Percentiles rank a stretch among this genome's conserved stretches.
These are phyloP conservation scores for Sorex maritimensis DNA, from an alignment of 2,797 vertebrate species.

Conservation along the genomic window DNA sequence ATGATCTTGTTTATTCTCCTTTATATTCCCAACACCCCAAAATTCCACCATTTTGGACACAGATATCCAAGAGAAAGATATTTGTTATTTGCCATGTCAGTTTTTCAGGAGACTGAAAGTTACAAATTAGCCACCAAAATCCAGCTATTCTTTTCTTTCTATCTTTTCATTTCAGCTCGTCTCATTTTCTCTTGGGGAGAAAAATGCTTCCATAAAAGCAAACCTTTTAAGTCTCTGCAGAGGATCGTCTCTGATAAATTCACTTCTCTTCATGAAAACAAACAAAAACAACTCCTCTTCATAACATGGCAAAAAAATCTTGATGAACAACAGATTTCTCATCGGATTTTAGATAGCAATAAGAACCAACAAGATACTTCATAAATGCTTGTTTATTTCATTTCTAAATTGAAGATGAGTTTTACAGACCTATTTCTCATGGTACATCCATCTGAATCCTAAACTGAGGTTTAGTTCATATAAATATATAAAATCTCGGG, in stretches of 20 bases:
- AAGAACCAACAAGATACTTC: constrained; percentile 60
- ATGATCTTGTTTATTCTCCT: neutral
- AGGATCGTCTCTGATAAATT: neutral
- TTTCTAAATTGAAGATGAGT: constrained; percentile 61
- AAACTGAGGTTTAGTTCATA: constrained; percentile 45
- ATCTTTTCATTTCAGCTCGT: neutral
- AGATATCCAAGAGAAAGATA: neutral
- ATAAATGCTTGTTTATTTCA: constrained; percentile 58
- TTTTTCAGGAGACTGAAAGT: neutral
- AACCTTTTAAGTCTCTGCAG: neutral
- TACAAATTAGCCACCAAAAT: neutral
- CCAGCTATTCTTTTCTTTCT: neutral
- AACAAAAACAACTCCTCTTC: constrained; percentile 35
- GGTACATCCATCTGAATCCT: constrained; percentile 45
- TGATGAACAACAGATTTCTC: constrained; percentile 58
- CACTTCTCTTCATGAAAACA: constrained; percentile 25
- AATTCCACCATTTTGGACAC: neutral
- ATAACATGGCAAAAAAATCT: neutral
- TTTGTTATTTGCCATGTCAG: neutral
- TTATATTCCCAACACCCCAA: neutral
- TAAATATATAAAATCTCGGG: neutral
- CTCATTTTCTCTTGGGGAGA: neutral
- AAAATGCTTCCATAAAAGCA: neutral
- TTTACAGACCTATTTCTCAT: constrained; percentile 34
- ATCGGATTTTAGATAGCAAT: constrained; percentile 34